Evolutionary conservation across 92 coral and sea anemone genomes (phyloP).

Genomic region (Paramuricea clavata): DNA sequence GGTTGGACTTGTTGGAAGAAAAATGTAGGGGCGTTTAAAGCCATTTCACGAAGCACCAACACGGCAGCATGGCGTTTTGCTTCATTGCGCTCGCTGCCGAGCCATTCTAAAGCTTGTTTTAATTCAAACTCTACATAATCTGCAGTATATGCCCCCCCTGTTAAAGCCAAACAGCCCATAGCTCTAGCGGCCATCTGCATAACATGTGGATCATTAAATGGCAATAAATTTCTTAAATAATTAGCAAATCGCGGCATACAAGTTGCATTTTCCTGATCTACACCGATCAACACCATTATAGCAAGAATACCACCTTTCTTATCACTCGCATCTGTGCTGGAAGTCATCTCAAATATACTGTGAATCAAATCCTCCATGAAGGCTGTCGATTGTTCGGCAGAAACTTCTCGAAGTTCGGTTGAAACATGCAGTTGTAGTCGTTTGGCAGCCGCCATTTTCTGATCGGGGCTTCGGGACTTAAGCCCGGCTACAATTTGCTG

Average conservation of each 20-base stretch:
- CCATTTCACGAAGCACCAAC: constrained; percentile 90
- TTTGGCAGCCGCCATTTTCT: constrained; percentile 89
- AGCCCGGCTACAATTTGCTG: constrained; percentile 84
- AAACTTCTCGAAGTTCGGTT: constrained; percentile 97
- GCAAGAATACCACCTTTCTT: constrained; percentile 99
- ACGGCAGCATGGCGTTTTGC: constrained; percentile 98
- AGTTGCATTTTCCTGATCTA: constrained; percentile 96
- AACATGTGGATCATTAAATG: constrained; percentile 93
- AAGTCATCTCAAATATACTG: constrained; percentile 96
- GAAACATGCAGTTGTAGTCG: constrained; percentile 94
- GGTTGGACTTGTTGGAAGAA: constrained; percentile 99
- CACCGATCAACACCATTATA: constrained; percentile 93
- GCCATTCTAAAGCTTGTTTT: constrained; percentile 96
- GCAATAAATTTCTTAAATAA: constrained; percentile 89
- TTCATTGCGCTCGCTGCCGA: constrained; percentile 96
- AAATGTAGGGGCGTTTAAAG: constrained; percentile 97
- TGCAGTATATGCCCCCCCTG: constrained; percentile 98
- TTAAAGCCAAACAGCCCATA: constrained; percentile 93
- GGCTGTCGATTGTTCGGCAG: constrained; percentile 87
- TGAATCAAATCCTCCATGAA: constrained; percentile 97
- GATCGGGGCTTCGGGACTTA: constrained; percentile 95
- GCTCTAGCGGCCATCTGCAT: constrained; percentile 99
- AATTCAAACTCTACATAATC: constrained; percentile 99
- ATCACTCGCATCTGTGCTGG: constrained; percentile 97
- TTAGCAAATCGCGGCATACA: constrained; percentile 97